A percentile compares a stretch with the other conserved stretches of the same genome.
Evolutionary conservation across 2,888 invertebrate species (phyloP).

Genomic region (Sesia bembeciformis): DNA sequence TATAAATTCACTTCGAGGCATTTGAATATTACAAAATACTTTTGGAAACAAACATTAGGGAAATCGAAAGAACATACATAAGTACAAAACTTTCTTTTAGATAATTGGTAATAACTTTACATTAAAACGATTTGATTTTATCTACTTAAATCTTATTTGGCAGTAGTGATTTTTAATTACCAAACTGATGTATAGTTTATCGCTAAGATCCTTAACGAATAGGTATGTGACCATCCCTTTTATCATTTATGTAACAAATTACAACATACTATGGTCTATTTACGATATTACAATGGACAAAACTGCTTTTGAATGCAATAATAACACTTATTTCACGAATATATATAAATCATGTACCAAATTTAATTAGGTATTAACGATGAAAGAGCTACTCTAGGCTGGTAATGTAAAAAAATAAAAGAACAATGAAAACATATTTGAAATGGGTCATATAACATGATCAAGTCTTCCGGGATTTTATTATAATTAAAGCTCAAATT

Average conservation of each 20-base stretch:
- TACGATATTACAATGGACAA: constrained; percentile 30
- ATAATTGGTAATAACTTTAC: constrained; percentile 44
- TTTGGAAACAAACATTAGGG: not conserved
- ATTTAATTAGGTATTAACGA: constrained; percentile 28
- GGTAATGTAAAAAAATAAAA: constrained; percentile 21
- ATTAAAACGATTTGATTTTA: constrained; percentile 50
- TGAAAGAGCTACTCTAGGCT: constrained; percentile 36
- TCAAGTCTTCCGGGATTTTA: constrained; percentile 55
- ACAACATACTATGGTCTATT: constrained; percentile 47
- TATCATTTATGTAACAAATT: constrained; percentile 40
- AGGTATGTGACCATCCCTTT: constrained; percentile 42
- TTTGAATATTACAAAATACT: not conserved
- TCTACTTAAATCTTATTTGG: constrained; percentile 62
- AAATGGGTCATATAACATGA: constrained; percentile 8
- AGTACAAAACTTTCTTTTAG: constrained; percentile 14
- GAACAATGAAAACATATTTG: constrained; percentile 21
- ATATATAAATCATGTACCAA: constrained; percentile 35
- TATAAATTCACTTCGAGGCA: not conserved
- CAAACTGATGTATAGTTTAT: constrained; percentile 48
- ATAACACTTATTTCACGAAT: constrained; percentile 28
- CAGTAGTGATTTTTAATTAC: constrained; percentile 62
- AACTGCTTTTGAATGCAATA: constrained; percentile 32
- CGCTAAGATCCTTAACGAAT: constrained; percentile 22
- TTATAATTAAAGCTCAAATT: constrained; percentile 72
- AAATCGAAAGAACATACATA: constrained; percentile 2